Conservation (phyloP, 2,113 vertebrate species). For the Salvator merianae region DNA sequence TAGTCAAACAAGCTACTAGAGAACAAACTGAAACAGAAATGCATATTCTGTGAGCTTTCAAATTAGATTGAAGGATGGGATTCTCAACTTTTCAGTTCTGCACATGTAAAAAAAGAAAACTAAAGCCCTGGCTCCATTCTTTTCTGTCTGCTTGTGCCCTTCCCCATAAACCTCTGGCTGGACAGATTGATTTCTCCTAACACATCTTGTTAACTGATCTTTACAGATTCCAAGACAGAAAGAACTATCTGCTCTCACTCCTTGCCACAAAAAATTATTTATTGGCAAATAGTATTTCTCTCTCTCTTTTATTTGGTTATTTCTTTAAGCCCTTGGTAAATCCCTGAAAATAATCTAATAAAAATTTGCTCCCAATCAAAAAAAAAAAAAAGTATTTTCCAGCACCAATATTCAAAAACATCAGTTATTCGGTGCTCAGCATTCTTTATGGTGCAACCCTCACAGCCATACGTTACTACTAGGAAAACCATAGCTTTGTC, state of each 20-base stretch:
- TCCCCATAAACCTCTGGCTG: no score
- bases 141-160: neutral
- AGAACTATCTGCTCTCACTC: neutral
- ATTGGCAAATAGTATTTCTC: neutral
- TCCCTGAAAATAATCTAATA: constrained; percentile 28
- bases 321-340: neutral
- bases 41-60: neutral
- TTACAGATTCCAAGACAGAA: neutral
- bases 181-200: neutral
- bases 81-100: neutral
- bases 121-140: neutral
- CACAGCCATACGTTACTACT: no score
- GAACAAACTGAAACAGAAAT: neutral
- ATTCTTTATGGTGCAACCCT: no score
- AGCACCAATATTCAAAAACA: no score
- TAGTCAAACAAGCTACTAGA: neutral
- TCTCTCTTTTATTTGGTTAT: neutral
- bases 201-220: neutral
- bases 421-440: no score
- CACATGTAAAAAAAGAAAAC: neutral
- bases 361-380: constrained; percentile 11
- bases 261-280: neutral
- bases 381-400: no score
- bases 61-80: neutral
- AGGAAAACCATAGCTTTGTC: no score